phyloP scores from a whole-genome alignment of 1,140 invertebrate species.

The Babylonia areolata region DNA sequence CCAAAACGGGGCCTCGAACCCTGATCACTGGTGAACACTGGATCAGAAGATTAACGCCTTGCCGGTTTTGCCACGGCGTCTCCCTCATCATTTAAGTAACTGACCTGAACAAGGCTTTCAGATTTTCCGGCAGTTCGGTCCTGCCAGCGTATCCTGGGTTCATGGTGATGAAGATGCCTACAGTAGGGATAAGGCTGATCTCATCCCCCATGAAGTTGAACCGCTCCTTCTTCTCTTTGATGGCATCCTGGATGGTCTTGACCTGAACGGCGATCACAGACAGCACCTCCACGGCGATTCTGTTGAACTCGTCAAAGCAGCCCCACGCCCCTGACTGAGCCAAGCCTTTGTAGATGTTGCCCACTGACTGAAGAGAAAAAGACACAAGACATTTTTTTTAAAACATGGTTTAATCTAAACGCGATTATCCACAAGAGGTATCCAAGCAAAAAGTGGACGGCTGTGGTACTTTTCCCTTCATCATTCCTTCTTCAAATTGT shows the following conservation, averaged over 20 bases:
- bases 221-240: constrained; percentile 89
- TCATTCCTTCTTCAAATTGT: too few relatives aligned
- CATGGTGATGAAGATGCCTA: constrained; percentile 98
- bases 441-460: too few relatives aligned
- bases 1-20: too few relatives aligned
- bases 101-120: constrained; percentile 90
- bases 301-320: constrained; percentile 78
- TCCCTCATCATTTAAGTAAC: too few relatives aligned
- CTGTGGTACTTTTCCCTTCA: too few relatives aligned
- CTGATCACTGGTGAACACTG: too few relatives aligned
- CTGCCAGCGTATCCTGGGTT: constrained; percentile 96
- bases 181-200: constrained; percentile 87
- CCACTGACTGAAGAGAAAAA: constrained; percentile 83
- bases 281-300: constrained; percentile 76
- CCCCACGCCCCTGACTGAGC: constrained; percentile 75
- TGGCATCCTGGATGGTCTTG: constrained; percentile 93
- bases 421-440: too few relatives aligned
- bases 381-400: too few relatives aligned
- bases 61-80: too few relatives aligned
- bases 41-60: too few relatives aligned
- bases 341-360: constrained; percentile 97
- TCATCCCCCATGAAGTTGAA: constrained; percentile 97
- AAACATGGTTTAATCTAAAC: too few relatives aligned
- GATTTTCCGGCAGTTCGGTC: constrained; percentile 92
- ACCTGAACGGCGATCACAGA: constrained; percentile 81